Evolutionary conservation across 2,888 invertebrate genomes (phyloP).

Genomic region (Sycophila texana): DNA sequence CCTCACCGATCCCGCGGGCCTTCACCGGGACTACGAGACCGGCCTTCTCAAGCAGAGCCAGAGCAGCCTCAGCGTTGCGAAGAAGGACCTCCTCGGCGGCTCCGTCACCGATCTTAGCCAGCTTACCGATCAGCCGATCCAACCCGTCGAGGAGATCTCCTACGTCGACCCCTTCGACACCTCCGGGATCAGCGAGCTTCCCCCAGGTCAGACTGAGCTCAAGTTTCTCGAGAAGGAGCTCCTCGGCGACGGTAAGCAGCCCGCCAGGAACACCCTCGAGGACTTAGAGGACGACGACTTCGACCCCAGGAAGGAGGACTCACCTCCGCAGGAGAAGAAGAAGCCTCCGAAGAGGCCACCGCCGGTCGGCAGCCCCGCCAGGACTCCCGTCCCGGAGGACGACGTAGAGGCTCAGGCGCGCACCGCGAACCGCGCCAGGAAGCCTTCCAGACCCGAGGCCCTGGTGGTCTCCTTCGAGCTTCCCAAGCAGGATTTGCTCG

Average conservation of each 20-base stretch:
- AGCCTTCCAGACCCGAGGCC: slow-evolving; percentile 82
- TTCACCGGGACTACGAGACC: slow-evolving; percentile 71
- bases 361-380: slow-evolving; percentile 7
- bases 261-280: slow-evolving; percentile 71
- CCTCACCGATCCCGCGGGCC: slow-evolving; percentile 81
- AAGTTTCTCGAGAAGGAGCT: slow-evolving; percentile 88
- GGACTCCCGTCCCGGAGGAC: slow-evolving; percentile 18
- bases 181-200: slow-evolving; percentile 83
- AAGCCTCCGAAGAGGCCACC: slow-evolving; percentile 57
- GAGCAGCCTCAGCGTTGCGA: slow-evolving; percentile 61
- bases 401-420: slow-evolving; percentile 33
- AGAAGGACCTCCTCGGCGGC: slow-evolving; percentile 85
- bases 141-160: slow-evolving; percentile 80
- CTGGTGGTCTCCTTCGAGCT: slow-evolving; percentile 77
- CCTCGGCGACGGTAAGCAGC: slow-evolving; percentile 75
- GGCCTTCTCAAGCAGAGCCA: slow-evolving; percentile 62
- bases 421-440: slow-evolving; percentile 54
- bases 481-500: slow-evolving; percentile 79
- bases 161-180: slow-evolving; percentile 92
- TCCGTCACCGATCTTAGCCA: slow-evolving; percentile 86
- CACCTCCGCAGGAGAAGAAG: slow-evolving; percentile 57
- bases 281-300: slow-evolving; percentile 87
- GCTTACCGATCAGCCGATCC: slow-evolving; percentile 82
- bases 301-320: slow-evolving; percentile 84
- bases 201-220: slow-evolving; percentile 87